phyloP scores from a whole-genome alignment of 2,113 vertebrate species.

The Dicaeum eximium region DNA sequence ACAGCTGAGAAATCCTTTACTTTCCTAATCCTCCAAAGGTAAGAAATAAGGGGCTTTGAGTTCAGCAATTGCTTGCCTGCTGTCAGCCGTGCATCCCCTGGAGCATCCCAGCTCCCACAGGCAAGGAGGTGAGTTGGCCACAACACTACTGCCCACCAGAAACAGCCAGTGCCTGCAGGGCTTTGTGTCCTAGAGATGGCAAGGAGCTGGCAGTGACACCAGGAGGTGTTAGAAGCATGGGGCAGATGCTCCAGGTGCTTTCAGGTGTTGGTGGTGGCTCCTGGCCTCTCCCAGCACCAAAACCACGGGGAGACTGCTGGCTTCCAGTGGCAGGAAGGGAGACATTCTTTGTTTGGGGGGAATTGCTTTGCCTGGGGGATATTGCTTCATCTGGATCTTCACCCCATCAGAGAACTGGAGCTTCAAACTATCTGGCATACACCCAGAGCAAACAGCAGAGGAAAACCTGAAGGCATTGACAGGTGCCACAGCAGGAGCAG shows the following conservation, averaged over 20 bases:
- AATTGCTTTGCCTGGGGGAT: neutral
- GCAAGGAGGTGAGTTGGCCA: neutral
- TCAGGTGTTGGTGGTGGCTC: fast-evolving
- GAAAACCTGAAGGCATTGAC: neutral
- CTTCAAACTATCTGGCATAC: neutral
- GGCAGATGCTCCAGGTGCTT: neutral
- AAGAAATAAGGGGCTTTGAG: neutral
- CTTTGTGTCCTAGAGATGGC: fast-evolving
- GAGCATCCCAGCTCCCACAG: neutral
- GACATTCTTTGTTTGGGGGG: neutral
- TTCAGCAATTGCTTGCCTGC: fast-evolving
- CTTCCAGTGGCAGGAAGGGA: neutral
- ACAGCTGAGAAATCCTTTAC: neutral
- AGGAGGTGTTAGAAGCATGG: fast-evolving
- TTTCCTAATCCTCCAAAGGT: neutral
- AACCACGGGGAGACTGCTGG: neutral
- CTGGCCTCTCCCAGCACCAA: neutral
- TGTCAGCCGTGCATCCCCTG: neutral
- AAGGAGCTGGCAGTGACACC: fast-evolving
- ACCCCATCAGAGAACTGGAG: neutral
- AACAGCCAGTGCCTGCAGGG: fast-evolving
- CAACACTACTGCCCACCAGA: neutral
- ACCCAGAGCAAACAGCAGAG: neutral
- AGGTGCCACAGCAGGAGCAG: neutral
- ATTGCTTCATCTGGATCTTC: neutral